These are phyloP conservation scores for Beris chalybata DNA, from an alignment of 2,888 invertebrate species.

Conservation along the genomic window DNA sequence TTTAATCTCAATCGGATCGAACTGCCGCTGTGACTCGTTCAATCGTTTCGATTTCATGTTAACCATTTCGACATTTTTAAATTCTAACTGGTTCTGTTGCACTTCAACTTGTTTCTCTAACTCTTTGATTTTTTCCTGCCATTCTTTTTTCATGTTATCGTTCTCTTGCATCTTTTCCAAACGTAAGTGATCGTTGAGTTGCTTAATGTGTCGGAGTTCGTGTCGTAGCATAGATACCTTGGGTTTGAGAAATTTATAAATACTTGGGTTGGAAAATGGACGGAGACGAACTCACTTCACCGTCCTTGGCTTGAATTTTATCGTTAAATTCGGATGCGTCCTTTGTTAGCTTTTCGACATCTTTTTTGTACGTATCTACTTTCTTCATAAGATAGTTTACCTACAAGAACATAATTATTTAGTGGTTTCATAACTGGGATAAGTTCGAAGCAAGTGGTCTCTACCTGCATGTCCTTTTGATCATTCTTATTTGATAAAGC, in stretches of 20 bases:
- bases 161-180: conserved; percentile 36
- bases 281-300: conserved; percentile 33
- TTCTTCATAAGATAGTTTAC: conserved; percentile 28
- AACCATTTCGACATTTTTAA: conserved; percentile 38
- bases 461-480: conserved; percentile 22
- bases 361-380: conserved; percentile 23
- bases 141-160: conserved; percentile 35
- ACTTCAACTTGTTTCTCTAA: conserved; percentile 35
- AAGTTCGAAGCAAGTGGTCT: background rate
- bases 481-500: conserved; percentile 5
- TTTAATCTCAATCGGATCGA: conserved; percentile 12
- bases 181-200: conserved; percentile 35
- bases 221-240: conserved; percentile 37
- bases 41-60: conserved; percentile 34
- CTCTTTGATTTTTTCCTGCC: conserved; percentile 37
- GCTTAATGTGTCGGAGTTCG: conserved; percentile 36
- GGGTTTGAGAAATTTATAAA: background rate
- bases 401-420: conserved; percentile 1
- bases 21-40: conserved; percentile 33
- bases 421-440: background rate
- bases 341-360: conserved; percentile 36
- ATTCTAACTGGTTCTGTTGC: conserved; percentile 38
- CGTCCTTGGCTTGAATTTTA: conserved; percentile 40
- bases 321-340: conserved; percentile 34
- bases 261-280: background rate